Evolutionary conservation across 2,113 vertebrate genomes (phyloP), one percentile per base, ranked within the genome.

Genomic region (Melanocharis versteri): DNA sequence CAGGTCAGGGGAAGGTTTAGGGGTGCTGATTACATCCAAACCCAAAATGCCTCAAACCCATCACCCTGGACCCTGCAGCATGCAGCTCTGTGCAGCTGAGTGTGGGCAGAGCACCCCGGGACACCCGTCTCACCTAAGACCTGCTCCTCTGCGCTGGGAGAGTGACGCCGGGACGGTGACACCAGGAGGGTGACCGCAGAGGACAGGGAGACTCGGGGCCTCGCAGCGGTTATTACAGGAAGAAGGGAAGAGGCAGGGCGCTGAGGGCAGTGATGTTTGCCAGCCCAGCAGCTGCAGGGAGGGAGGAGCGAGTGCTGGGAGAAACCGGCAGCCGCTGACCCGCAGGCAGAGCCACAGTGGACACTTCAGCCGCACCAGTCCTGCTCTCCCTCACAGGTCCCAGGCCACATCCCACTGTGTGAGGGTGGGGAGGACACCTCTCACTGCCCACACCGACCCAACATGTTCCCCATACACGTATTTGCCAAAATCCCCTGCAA

Each of bases 381-480:
- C 35, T 31, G 21, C 18, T 15, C 28, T 28, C 13, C 17, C 35
- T 16, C 13, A 70, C 13, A 48, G 15, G 28, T n/a, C 23, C 40
- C 28, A 39, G 23, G 8, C 12, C 3, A 6, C 5, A 33, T 24
- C 28, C 13, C 6, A 0, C 26, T 20, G 7, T 16, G 5, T 16
- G n/a, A 79, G 16, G 13, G 6, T 22, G 15, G 10, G 4, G 15
- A 53, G 15, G 37, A 27, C 26, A 50, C 16, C 53, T 35, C 83
- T 76, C 83, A 44, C 37, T 42, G 44, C 44, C 37, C 26, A 40
- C 31, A 48, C 30, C 18, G 28, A n/a, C 28, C 10, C 28, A 69
- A 13, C 20, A 35, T 1, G 1, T 37, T 26, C 31, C 42, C 5
- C 37, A 58, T 0, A 30, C 0, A 1, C 20, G 42, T 24, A 2